Conservation (phyloP, 2,888 invertebrate species). For the Chrysolina haemoptera region DNA sequence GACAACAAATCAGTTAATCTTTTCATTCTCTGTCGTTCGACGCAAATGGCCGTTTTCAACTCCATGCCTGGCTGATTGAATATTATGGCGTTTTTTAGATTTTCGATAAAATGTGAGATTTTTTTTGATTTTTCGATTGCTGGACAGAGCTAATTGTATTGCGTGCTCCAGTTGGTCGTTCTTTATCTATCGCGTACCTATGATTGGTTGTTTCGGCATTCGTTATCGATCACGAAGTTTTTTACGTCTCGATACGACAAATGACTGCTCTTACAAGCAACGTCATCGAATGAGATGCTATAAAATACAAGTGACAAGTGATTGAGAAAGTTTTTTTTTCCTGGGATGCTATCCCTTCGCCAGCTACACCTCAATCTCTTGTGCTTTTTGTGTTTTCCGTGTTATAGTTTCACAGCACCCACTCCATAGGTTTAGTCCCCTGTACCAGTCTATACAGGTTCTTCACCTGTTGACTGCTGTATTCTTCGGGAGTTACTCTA, state of each 20-base stretch:
- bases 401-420: no score
- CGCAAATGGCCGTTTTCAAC: slow-evolving; percentile 47
- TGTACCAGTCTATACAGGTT: no score
- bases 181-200: neutral
- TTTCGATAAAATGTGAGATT: slow-evolving; percentile 33
- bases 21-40: slow-evolving; percentile 49
- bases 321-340: no score
- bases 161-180: slow-evolving; percentile 7
- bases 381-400: no score
- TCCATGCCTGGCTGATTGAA: slow-evolving; percentile 49
- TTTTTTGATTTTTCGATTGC: slow-evolving; percentile 29
- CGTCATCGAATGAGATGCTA: neutral
- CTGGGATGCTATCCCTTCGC: no score
- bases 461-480: no score
- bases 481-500: no score
- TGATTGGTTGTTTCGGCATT: slow-evolving; percentile 13
- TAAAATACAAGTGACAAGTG: neutral
- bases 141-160: neutral
- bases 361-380: no score
- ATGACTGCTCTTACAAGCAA: neutral
- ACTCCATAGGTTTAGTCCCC: no score
- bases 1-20: slow-evolving; percentile 60
- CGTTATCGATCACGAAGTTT: slow-evolving; percentile 13
- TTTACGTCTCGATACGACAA: neutral
- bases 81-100: slow-evolving; percentile 44